Conservation (phyloP, 2,113 vertebrate genomes). For the Heloderma charlesbogerti region DNA sequence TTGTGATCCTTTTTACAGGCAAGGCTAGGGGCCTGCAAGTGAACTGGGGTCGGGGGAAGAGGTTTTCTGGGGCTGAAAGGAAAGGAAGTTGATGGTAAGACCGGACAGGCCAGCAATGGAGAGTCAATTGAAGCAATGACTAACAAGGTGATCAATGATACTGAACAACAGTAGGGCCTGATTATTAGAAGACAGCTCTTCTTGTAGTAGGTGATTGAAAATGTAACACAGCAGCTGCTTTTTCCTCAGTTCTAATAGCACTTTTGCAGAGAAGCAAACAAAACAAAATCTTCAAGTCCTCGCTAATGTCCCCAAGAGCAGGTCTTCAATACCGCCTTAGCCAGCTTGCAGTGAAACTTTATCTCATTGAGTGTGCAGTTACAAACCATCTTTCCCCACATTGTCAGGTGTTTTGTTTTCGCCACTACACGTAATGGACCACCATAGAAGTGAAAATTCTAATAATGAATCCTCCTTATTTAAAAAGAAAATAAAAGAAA, state of each 20-base stretch:
- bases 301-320: background rate
- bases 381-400: background rate
- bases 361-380: background rate
- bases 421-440: background rate
- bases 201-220: background rate
- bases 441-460: background rate
- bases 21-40: background rate
- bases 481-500: background rate
- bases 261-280: background rate
- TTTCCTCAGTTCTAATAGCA: background rate
- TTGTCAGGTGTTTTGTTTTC: background rate
- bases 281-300: background rate
- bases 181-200: background rate
- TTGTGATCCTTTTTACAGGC: background rate
- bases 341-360: background rate
- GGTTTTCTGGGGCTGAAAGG: background rate
- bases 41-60: background rate
- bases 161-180: background rate
- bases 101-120: no score
- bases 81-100: background rate
- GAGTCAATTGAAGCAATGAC: background rate
- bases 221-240: background rate
- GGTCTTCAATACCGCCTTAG: background rate
- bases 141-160: background rate
- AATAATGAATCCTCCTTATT: background rate